Evolutionary conservation across 2,888 invertebrate species (phyloP).

Genomic region (Pocota personata): DNA sequence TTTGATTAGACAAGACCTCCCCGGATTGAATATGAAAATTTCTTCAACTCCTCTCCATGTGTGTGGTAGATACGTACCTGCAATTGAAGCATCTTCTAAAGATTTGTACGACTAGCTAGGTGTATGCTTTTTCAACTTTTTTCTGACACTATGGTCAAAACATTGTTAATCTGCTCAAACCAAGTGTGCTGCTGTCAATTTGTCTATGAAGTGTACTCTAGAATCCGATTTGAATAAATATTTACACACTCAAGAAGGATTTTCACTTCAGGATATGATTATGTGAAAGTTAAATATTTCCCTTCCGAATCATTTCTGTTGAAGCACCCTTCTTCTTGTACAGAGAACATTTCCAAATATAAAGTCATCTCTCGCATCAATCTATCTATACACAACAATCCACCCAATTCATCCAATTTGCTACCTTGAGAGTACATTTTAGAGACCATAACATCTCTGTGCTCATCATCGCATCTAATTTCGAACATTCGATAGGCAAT

Average conservation of each 20-base stretch:
- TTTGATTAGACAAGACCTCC: too few species aligned
- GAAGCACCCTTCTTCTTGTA: not conserved
- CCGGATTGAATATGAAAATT: too few species aligned
- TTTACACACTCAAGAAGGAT: not conserved
- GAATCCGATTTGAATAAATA: not conserved
- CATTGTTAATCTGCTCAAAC: too few species aligned
- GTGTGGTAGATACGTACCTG: too few species aligned
- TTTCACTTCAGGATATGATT: not conserved
- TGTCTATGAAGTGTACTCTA: not conserved
- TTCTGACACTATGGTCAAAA: not conserved
- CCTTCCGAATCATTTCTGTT: not conserved
- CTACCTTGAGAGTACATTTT: slow-evolving; percentile 4
- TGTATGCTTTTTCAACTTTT: too few species aligned
- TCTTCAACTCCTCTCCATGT: too few species aligned
- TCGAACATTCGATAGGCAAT: slow-evolving; percentile 15
- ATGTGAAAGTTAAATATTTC: too few species aligned
- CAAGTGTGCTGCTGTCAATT: not conserved
- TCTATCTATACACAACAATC: not conserved
- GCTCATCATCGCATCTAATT: slow-evolving; percentile 7
- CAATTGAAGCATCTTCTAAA: too few species aligned
- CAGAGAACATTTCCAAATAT: not conserved
- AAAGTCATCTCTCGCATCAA: not conserved
- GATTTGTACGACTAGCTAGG: too few species aligned
- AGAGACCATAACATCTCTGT: not conserved
- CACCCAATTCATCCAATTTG: slow-evolving; percentile 23